Conservation (phyloP, 2,888 invertebrate species). For the Mythimna vitellina region DNA sequence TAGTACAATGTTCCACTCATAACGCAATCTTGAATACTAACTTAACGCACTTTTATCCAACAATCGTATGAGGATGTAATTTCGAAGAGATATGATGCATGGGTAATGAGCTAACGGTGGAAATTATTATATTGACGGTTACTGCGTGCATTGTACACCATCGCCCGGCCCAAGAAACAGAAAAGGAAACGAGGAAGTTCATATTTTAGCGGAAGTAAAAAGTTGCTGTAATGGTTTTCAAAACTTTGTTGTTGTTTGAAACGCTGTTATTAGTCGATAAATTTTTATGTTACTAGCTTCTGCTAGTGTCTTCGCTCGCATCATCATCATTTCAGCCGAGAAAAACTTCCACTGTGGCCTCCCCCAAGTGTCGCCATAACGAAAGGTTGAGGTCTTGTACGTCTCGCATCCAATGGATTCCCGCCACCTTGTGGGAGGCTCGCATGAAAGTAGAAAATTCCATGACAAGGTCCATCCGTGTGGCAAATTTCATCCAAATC, state of each 20-base stretch:
- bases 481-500: no score
- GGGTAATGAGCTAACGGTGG: slow-evolving; percentile 23
- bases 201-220: slow-evolving; percentile 7
- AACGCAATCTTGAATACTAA: slow-evolving; percentile 44
- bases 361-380: no score
- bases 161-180: not conserved
- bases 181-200: slow-evolving; percentile 26
- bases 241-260: not conserved
- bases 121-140: slow-evolving; percentile 16
- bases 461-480: no score
- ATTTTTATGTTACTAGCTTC: not conserved
- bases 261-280: not conserved
- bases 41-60: slow-evolving; percentile 48
- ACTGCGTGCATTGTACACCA: slow-evolving; percentile 14
- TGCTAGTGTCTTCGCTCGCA: no score
- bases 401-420: no score
- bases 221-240: not conserved
- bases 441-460: no score
- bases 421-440: no score
- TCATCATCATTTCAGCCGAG: no score
- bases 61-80: slow-evolving; percentile 5
- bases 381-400: no score
- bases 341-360: no score
- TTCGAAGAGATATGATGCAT: slow-evolving; percentile 19
- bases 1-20: slow-evolving; percentile 35